Percentiles rank a stretch among this genome's conserved stretches.
Conservation (phyloP, 92 coral and sea anemone genomes). For the Parazoanthus atlanticus region DNA sequence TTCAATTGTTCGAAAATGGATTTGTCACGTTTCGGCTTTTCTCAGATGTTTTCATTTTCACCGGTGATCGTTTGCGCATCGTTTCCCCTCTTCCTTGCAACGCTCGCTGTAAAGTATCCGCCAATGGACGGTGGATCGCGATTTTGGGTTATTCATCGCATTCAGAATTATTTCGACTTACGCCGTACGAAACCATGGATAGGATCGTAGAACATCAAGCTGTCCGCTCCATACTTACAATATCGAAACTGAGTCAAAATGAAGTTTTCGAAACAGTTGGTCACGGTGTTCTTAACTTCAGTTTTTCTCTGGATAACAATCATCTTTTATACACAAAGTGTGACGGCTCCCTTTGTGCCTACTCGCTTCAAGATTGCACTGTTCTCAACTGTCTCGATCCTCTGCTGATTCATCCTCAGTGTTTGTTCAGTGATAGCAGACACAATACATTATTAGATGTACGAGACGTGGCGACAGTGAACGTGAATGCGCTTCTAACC, state of each 20-base stretch:
- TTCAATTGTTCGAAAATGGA: background rate
- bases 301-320: background rate
- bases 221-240: background rate
- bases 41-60: background rate
- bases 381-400: background rate
- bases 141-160: background rate
- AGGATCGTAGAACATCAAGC: too few relatives aligned
- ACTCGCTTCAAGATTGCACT: background rate
- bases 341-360: background rate
- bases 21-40: background rate
- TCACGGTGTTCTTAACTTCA: background rate
- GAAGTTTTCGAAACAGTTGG: background rate
- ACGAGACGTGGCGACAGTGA: background rate
- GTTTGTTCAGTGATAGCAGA: background rate
- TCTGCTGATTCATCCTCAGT: background rate
- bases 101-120: background rate
- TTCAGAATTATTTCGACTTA: background rate
- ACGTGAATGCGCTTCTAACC: background rate
- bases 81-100: background rate
- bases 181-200: background rate
- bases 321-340: background rate
- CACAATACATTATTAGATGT: background rate
- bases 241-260: background rate
- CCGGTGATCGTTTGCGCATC: background rate
- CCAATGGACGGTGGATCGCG: background rate